Evolutionary conservation across 2,113 vertebrate species (phyloP).

Genomic region (Galemys pyrenaicus): DNA sequence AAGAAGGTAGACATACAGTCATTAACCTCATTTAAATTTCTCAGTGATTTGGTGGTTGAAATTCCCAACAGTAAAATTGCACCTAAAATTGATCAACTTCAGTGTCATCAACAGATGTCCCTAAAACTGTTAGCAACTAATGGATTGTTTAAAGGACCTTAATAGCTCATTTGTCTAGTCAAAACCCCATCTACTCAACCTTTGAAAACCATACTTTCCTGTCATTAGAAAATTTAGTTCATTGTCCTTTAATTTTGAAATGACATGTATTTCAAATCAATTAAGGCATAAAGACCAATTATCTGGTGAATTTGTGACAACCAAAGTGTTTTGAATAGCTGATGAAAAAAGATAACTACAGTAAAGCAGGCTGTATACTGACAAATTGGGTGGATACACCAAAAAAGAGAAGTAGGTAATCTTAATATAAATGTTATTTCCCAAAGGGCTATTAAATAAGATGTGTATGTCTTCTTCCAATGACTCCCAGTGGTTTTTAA

Average conservation of each 20-base stretch:
- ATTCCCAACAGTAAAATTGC: constrained; percentile 81
- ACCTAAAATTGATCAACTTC: constrained; percentile 84
- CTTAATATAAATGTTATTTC: constrained; percentile 74
- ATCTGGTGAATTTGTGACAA: constrained; percentile 75
- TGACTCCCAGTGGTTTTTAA: constrained; percentile 72
- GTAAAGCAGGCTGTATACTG: constrained; percentile 43
- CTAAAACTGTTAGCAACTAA: constrained; percentile 85
- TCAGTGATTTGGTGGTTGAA: constrained; percentile 68
- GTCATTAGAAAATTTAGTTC: constrained; percentile 73
- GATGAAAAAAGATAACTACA: constrained; percentile 61
- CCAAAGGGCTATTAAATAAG: constrained; percentile 75
- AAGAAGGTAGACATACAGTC: neutral
- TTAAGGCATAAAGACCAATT: constrained; percentile 79
- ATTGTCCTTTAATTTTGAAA: constrained; percentile 83
- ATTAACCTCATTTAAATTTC: constrained; percentile 56
- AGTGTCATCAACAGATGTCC: constrained; percentile 86
- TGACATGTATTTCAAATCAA: constrained; percentile 81
- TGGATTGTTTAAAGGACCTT: constrained; percentile 83
- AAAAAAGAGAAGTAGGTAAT: constrained; percentile 73
- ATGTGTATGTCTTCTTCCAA: constrained; percentile 73
- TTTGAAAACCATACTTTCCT: constrained; percentile 79
- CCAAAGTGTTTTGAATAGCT: constrained; percentile 68
- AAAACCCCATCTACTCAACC: constrained; percentile 80
- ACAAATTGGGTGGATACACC: constrained; percentile 72
- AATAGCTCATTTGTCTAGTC: constrained; percentile 85